These are phyloP conservation scores for Altica lythri DNA, from an alignment of 2,888 invertebrate species.

Conservation along the genomic window DNA sequence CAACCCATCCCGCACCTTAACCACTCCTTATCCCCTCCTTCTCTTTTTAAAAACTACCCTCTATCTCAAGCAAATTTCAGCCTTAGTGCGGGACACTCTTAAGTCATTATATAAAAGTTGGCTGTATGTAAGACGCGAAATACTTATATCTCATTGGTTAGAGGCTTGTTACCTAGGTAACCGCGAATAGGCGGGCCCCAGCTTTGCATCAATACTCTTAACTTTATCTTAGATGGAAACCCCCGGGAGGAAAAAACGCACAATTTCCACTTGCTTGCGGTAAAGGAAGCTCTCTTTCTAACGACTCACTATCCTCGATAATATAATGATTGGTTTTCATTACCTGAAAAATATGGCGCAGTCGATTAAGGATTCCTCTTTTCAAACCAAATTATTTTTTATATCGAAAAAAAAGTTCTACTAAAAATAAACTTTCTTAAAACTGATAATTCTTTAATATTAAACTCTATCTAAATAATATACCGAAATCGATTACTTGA, in stretches of 20 bases:
- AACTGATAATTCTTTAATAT: too few relatives aligned
- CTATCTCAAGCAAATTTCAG: constrained; percentile 53
- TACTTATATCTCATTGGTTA: constrained; percentile 57
- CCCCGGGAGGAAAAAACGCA: constrained; percentile 31
- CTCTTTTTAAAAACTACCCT: constrained; percentile 48
- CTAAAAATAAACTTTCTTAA: too few relatives aligned
- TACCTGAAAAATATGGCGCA: too few relatives aligned
- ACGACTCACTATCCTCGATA: too few relatives aligned
- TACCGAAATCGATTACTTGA: too few relatives aligned
- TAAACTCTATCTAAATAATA: too few relatives aligned
- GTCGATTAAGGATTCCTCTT: too few relatives aligned
- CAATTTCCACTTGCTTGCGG: too few relatives aligned
- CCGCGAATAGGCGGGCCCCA: constrained; percentile 47
- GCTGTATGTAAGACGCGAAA: constrained; percentile 53
- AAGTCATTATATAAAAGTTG: constrained; percentile 50
- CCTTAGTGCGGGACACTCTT: constrained; percentile 51
- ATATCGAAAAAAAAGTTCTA: too few relatives aligned
- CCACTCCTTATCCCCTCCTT: constrained; percentile 48
- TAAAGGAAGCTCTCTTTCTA: too few relatives aligned
- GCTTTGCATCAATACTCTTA: constrained; percentile 45
- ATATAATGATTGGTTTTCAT: too few relatives aligned
- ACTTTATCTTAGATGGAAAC: constrained; percentile 43
- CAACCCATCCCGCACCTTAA: constrained; percentile 41
- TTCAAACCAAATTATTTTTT: too few relatives aligned
- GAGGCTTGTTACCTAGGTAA: constrained; percentile 53